These are phyloP conservation scores for Gnathonemus longibarbis DNA, from an alignment of 2,113 vertebrate species.

Conservation along the genomic window DNA sequence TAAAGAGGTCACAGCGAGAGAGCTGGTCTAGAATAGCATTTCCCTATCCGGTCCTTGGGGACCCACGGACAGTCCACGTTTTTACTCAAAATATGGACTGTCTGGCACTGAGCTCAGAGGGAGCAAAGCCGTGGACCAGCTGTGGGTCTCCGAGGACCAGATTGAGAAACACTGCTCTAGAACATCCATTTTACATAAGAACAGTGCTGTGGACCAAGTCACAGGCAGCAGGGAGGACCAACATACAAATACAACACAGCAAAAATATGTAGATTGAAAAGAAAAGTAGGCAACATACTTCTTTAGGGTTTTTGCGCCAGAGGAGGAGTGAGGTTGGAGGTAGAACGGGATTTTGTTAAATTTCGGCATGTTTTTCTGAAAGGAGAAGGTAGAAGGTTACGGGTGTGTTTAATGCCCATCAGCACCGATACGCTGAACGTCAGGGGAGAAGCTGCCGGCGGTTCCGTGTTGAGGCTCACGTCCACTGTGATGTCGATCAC, in stretches of 20 bases:
- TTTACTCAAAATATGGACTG: no score
- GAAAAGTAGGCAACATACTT: slow-evolving; percentile 57
- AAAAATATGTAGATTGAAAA: neutral
- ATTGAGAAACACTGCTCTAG: neutral
- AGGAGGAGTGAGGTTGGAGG: slow-evolving; percentile 80
- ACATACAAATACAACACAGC: neutral
- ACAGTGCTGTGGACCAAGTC: neutral
- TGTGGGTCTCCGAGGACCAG: neutral
- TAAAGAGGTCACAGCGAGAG: neutral
- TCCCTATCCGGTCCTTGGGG: no score
- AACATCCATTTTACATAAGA: neutral
- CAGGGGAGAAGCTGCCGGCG: neutral
- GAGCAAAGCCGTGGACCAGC: no score
- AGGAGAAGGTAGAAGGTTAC: slow-evolving; percentile 41
- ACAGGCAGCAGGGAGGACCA: neutral
- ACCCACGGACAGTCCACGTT: no score
- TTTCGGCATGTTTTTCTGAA: slow-evolving; percentile 82
- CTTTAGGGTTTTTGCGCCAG: slow-evolving; percentile 76
- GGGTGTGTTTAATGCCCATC: neutral
- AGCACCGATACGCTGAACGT: neutral
- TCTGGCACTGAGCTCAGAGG: no score
- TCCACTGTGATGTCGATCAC: slow-evolving; percentile 98
- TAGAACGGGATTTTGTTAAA: slow-evolving; percentile 86
- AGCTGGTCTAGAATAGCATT: neutral
- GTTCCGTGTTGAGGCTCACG: slow-evolving; percentile 63